A percentile compares a stretch with the other conserved stretches of the same genome.
These are phyloP conservation scores for Parotocinclus haroldoi DNA, from an alignment of 2,797 vertebrate species.

Conservation along the genomic window DNA sequence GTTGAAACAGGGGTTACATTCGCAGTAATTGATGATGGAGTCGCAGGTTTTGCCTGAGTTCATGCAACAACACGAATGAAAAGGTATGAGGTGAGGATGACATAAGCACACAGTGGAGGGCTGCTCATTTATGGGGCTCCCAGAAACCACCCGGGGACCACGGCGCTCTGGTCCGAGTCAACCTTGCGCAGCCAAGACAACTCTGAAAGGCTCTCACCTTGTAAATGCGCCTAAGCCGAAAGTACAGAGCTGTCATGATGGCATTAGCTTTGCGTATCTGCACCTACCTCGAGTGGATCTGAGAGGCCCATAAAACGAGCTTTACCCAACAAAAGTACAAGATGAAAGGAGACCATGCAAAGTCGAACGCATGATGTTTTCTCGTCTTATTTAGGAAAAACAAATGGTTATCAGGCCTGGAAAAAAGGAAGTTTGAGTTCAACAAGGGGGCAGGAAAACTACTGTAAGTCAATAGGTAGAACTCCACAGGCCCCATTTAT, in stretches of 20 bases:
- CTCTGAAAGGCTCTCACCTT: constrained; percentile 45
- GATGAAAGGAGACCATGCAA: constrained; percentile 14
- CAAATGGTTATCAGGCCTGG: constrained; percentile 38
- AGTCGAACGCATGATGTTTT: constrained; percentile 17
- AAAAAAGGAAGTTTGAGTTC: constrained; percentile 81
- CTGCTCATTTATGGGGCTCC: constrained; percentile 33
- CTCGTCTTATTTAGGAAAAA: too few species aligned
- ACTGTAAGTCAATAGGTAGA: constrained; percentile 79
- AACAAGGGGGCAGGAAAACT: constrained; percentile 72
- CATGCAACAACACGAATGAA: constrained; percentile 77
- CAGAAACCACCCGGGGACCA: constrained; percentile 29
- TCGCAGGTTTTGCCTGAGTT: constrained; percentile 90
- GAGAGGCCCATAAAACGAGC: constrained; percentile 22
- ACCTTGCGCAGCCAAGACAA: constrained; percentile 51
- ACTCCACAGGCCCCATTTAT: constrained; percentile 69
- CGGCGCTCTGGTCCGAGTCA: constrained; percentile 49
- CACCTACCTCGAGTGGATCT: constrained; percentile 20
- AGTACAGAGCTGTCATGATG: constrained; percentile 35
- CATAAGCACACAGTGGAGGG: constrained; percentile 28
- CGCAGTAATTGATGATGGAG: constrained; percentile 95
- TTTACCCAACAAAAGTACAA: constrained; percentile 31
- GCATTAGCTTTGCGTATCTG: constrained; percentile 13
- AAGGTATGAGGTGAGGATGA: constrained; percentile 67
- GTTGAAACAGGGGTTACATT: constrained; percentile 98
- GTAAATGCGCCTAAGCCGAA: constrained; percentile 43